Evolutionary conservation across 2,113 vertebrate species (phyloP), one percentile per base, ranked within the genome.

Genomic region (Tenrec ecaudatus): DNA sequence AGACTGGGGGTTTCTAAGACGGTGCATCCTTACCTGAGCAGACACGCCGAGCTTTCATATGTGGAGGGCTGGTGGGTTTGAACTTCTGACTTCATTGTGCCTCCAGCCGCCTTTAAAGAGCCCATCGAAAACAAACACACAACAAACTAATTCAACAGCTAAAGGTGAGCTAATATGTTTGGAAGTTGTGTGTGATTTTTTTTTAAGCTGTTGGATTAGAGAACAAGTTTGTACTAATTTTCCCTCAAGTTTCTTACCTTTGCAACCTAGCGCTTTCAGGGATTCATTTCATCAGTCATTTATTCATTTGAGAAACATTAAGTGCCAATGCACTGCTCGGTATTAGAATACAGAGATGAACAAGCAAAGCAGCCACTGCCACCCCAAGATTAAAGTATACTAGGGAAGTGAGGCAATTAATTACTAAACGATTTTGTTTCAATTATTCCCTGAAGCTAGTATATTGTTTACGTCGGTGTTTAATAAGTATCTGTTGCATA

Each of bases 401-500:
- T 17, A 75, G 22, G 53, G 87, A 93, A 66, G 20, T 53, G 57
- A 91, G 25, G 33, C 19, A 75, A n/a, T n/a, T n/a, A n/a, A 71
- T 73, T 93, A 53, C 47, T 2, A 90, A 79, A 73, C 66, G 25
- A 16, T 80, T 95, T 64, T 75, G 33, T 64, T 90, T 87, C 87
- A 95, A 88, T 93, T 93, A 84, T 79, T 58, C 76, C 57, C 83
- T 43, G 79, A 91, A 88, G n/a, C 53, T 64, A 84, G 73, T 20
- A 89, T 38, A 86, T 86, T 92, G 66, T 33, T 90, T 90, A 87
- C 66, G 6, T 73, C 90, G 47, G 73, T 88, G 79, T n/a, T 84
- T 93, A 88, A 87, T 90, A 88, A 90, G 75, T 93, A 68, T 88
- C 93, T 93, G 47, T 53, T 86, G 78, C 8, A 90, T 40, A 57